Evolutionary conservation across 2,113 vertebrate genomes (phyloP), one percentile per base, ranked within the genome.

Genomic region (Nothoprocta pentlandii): DNA sequence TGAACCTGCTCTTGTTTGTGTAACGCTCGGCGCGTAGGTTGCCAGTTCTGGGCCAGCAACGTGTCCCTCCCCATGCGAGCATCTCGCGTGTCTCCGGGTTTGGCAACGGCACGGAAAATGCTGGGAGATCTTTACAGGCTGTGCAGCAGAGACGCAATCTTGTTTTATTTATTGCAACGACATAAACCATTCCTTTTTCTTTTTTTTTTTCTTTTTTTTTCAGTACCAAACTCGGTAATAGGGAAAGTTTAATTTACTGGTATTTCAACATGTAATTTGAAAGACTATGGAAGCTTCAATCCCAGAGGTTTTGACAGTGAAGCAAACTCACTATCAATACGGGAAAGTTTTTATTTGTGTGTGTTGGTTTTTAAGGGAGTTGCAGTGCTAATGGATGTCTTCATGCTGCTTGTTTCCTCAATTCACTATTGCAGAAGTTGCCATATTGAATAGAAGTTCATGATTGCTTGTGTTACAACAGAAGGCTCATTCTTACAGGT

Each of bases 1-100:
- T 89, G 0, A 80, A 64, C 66, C 84, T 90, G 68, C 58, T 58
- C 63, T 82, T 92, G 86, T 93, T 95, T 95, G 47, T 87, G 32
- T 69, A 56, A 19, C 1, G 3, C 12, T 79, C 4, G 1, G 68
- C 39, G 10, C 53, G 36, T 56, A 63, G 34, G 28, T 81, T 92
- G 74, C 66, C 59, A 49, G n/a, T 59, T 90, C 68, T 77, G 49
- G 54, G 56, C 32, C 47, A 64, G 68, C 51, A 78, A 79, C 28
- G 71, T 58, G 42, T 77, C 7, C 17, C 82, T 36, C 19, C 88
- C 22, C 0, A 2, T 20, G 23, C 68, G 22, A 68, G 58, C 36
- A 62, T 90, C 59, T 19, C 42, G 42, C 42, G 51, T 46, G 4
- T 34, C 39, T 76, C 73, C 82, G 84, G 42, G 23, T 59, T 84